Conservation (phyloP, 2,888 invertebrate species). For the Spatulosminthurus flaviceps region DNA sequence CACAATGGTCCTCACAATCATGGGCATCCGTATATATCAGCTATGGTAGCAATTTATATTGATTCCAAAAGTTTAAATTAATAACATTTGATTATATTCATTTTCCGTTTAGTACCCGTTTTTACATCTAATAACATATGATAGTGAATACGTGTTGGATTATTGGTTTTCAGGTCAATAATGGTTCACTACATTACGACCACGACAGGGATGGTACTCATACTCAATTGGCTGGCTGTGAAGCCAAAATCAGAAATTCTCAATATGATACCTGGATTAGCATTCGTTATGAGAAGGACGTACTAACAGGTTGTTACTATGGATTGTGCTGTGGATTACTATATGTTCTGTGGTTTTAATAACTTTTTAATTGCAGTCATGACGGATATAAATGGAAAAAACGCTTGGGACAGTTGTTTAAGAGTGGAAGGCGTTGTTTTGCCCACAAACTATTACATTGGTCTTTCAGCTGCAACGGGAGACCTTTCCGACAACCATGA, state of each 20-base stretch:
- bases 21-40: conserved; percentile 97
- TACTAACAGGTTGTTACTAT: conserved; percentile 75
- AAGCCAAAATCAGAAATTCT: conserved; percentile 90
- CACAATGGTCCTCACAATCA: conserved; percentile 99
- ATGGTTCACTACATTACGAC: conserved; percentile 94
- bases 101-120: too few species aligned
- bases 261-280: conserved; percentile 90
- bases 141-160: too few species aligned
- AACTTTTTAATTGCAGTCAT: conserved; percentile 73
- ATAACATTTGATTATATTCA: too few species aligned
- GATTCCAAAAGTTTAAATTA: too few species aligned
- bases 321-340: too few species aligned
- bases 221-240: conserved; percentile 96
- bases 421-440: conserved; percentile 86
- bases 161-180: conserved; percentile 73
- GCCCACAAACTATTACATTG: conserved; percentile 95
- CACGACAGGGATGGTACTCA: conserved; percentile 99
- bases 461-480: conserved; percentile 94
- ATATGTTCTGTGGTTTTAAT: too few species aligned
- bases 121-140: too few species aligned
- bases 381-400: conserved; percentile 89
- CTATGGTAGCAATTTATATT: conserved; percentile 74
- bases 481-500: conserved; percentile 98
- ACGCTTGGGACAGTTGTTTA: conserved; percentile 94
- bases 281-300: conserved; percentile 90